These are phyloP conservation scores for Volucella inflata DNA, from an alignment of 2,888 invertebrate genomes.

Conservation along the genomic window DNA sequence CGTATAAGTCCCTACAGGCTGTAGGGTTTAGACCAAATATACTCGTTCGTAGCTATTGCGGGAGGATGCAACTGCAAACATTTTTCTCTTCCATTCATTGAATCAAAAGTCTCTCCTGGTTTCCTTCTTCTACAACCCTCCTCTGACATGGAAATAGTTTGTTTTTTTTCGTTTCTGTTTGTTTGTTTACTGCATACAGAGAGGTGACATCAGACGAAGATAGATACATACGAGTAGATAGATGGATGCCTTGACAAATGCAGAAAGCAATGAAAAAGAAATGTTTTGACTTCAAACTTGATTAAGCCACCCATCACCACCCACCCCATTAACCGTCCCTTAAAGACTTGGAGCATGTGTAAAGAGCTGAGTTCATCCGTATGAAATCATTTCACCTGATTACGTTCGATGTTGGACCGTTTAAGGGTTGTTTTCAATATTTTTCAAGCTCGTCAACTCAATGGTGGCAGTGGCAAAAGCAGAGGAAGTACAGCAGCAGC, in stretches of 20 bases:
- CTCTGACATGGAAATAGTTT: conserved; percentile 40
- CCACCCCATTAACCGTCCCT: neutral
- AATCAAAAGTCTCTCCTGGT: conserved; percentile 1
- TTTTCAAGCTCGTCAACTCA: neutral
- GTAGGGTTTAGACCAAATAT: too few relatives aligned
- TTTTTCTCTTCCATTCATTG: conserved; percentile 59
- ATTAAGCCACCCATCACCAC: neutral
- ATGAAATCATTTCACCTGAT: conserved; percentile 72
- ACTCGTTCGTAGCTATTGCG: neutral
- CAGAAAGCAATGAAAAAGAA: conserved; percentile 46
- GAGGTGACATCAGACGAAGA: neutral
- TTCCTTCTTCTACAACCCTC: conserved; percentile 4
- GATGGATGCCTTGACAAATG: conserved; percentile 62
- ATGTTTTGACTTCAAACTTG: conserved; percentile 68
- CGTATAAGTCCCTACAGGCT: neutral
- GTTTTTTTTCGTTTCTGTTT: conserved; percentile 71
- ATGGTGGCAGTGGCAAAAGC: too few relatives aligned
- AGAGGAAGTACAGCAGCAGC: neutral
- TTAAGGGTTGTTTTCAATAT: conserved; percentile 40
- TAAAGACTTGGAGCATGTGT: conserved; percentile 48
- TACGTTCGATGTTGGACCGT: conserved; percentile 69
- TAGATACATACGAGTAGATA: conserved; percentile 12
- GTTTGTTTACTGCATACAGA: conserved; percentile 51
- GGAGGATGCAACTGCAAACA: conserved; percentile 58
- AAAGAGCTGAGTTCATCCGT: conserved; percentile 63